Evolutionary conservation across 2,113 vertebrate species (phyloP).

Genomic region (Perca flavescens): DNA sequence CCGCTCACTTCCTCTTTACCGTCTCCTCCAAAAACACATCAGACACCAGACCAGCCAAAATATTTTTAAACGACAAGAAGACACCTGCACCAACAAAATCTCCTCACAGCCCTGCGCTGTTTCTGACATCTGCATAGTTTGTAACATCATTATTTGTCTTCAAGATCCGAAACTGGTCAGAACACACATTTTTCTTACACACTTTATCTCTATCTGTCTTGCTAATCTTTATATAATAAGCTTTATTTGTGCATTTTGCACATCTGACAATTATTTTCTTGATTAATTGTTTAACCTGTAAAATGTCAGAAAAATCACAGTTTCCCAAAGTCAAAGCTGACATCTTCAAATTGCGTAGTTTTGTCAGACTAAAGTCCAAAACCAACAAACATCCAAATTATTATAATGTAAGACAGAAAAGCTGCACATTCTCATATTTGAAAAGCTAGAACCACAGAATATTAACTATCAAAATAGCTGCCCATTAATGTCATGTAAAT

Average conservation of each 20-base stretch:
- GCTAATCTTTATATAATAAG: too few species aligned
- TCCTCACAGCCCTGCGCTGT: neutral
- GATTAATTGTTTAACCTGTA: neutral
- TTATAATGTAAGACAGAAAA: neutral
- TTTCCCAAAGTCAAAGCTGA: neutral
- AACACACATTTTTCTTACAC: neutral
- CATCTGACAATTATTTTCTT: neutral
- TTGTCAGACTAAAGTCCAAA: neutral
- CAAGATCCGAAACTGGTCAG: neutral
- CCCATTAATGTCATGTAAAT: neutral
- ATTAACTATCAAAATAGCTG: neutral
- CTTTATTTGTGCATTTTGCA: neutral
- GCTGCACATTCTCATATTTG: neutral
- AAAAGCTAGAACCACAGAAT: neutral
- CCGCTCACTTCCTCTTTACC: too few species aligned
- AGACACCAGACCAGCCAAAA: too few species aligned
- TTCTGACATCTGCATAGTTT: neutral
- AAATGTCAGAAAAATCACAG: too few species aligned
- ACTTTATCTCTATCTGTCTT: neutral
- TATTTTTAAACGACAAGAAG: too few species aligned
- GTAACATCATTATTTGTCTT: neutral
- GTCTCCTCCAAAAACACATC: too few species aligned
- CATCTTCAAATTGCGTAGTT: neutral
- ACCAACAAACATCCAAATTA: neutral
- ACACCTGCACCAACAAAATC: neutral